Evolutionary conservation across 2,888 invertebrate genomes (phyloP).

Genomic region (Drosophila anomalata): DNA sequence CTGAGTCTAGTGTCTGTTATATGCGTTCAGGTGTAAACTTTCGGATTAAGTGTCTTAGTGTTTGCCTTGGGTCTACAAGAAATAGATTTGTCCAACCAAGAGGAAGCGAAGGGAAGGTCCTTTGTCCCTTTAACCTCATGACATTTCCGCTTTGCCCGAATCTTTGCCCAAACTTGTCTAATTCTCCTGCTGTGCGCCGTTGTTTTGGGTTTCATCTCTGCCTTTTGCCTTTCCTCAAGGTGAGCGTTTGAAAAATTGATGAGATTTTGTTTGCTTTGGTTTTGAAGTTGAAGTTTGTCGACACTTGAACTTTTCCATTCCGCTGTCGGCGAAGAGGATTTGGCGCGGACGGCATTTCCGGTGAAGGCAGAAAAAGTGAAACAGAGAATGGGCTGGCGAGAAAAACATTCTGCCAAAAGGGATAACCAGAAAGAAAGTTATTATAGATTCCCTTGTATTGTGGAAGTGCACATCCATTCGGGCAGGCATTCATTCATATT

Average conservation of each 20-base stretch:
- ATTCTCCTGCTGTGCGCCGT: slow-evolving; percentile 48
- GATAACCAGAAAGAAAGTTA: slow-evolving; percentile 13
- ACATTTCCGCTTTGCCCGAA: slow-evolving; percentile 62
- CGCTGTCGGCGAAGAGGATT: slow-evolving; percentile 20
- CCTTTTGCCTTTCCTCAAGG: slow-evolving; percentile 44
- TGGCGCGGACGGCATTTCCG: slow-evolving; percentile 18
- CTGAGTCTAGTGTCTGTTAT: slow-evolving; percentile 47
- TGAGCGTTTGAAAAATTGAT: slow-evolving; percentile 71
- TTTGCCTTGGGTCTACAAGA: slow-evolving; percentile 50
- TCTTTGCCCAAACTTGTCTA: slow-evolving; percentile 64
- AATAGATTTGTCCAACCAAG: slow-evolving; percentile 60
- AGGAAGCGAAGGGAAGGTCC: background rate
- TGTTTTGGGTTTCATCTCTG: slow-evolving; percentile 10
- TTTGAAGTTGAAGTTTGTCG: slow-evolving; percentile 33
- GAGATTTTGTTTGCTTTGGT: slow-evolving; percentile 62
- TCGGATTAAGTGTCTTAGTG: slow-evolving; percentile 78
- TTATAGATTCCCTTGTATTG: slow-evolving; percentile 14
- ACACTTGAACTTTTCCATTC: slow-evolving; percentile 61
- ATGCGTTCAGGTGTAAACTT: slow-evolving; percentile 79
- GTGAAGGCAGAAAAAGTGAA: slow-evolving; percentile 30
- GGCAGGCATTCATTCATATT: slow-evolving; percentile 46
- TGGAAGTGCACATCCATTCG: slow-evolving; percentile 3
- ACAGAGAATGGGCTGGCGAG: slow-evolving; percentile 25
- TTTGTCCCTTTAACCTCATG: slow-evolving; percentile 5
- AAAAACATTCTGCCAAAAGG: slow-evolving; percentile 17